Evolutionary conservation across 1,140 invertebrate genomes (phyloP).

Genomic region (Drosophila funebris): DNA sequence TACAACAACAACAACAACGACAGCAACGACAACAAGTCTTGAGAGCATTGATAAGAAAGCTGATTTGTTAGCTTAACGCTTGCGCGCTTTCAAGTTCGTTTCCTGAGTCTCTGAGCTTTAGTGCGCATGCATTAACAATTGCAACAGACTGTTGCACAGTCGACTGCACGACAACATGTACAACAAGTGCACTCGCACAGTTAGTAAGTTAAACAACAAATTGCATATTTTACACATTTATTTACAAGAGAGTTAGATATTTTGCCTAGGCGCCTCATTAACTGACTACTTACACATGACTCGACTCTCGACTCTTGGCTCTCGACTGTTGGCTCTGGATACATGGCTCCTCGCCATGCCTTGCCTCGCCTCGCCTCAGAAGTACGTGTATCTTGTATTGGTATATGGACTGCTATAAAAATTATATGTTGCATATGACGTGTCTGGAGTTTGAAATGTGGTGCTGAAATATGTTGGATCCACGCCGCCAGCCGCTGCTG

Average conservation of each 20-base stretch:
- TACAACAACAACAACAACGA: neutral
- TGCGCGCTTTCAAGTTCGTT: slow-evolving; percentile 74
- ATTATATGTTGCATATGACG: slow-evolving; percentile 70
- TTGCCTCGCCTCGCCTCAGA: slow-evolving; percentile 32
- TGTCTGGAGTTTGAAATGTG: slow-evolving; percentile 71
- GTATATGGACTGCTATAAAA: slow-evolving; percentile 69
- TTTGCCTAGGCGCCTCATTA: slow-evolving; percentile 48
- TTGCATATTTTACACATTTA: slow-evolving; percentile 73
- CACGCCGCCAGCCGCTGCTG: slow-evolving; percentile 52
- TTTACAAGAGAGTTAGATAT: slow-evolving; percentile 62
- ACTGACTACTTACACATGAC: slow-evolving; percentile 51
- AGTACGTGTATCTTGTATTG: slow-evolving; percentile 62
- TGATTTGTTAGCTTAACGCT: slow-evolving; percentile 46
- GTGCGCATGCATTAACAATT: slow-evolving; percentile 35
- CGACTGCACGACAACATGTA: slow-evolving; percentile 21
- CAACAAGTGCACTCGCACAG: too few relatives aligned
- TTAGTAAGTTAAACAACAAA: slow-evolving; percentile 49
- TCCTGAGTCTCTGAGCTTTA: slow-evolving; percentile 72
- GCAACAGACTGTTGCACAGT: slow-evolving; percentile 35
- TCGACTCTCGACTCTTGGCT: slow-evolving; percentile 42
- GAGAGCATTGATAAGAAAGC: slow-evolving; percentile 29
- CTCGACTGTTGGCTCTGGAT: slow-evolving; percentile 16
- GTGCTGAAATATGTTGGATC: slow-evolving; percentile 68
- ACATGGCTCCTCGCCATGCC: neutral
- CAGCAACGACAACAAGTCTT: neutral